phyloP scores from a whole-genome alignment of 2,888 invertebrate species.

The Orchesellides sinensis region DNA sequence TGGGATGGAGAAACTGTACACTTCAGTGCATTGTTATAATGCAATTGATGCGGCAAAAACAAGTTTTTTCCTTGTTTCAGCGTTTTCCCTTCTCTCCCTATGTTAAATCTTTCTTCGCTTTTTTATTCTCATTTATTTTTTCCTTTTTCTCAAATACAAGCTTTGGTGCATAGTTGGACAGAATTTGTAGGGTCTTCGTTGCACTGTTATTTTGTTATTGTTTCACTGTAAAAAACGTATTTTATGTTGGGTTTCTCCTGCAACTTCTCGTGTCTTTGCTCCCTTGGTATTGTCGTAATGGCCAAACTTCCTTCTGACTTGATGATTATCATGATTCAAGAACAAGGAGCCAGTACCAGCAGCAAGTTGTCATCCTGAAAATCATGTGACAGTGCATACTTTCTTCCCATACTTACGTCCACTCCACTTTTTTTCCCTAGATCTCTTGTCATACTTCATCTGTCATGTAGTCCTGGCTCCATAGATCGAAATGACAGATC shows the following conservation, averaged over 20 bases:
- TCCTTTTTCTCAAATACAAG: conserved; percentile 18
- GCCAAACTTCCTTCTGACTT: conserved; percentile 60
- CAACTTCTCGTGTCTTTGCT: conserved; percentile 47
- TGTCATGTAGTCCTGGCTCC: conserved; percentile 56
- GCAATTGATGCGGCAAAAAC: conserved; percentile 47
- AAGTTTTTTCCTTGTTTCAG: conserved; percentile 52
- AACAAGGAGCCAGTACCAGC: conserved; percentile 63
- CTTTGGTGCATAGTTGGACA: conserved; percentile 44
- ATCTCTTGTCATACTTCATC: conserved; percentile 39
- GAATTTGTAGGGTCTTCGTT: conserved; percentile 41
- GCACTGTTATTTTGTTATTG: conserved; percentile 30
- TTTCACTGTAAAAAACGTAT: conserved; percentile 36
- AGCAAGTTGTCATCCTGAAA: conserved; percentile 63
- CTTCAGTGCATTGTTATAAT: conserved; percentile 44
- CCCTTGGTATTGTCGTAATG: conserved; percentile 49
- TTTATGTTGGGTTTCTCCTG: conserved; percentile 28
- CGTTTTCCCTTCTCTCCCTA: conserved; percentile 18
- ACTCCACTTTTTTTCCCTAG: not conserved
- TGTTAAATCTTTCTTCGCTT: conserved; percentile 32
- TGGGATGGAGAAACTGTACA: conserved; percentile 51
- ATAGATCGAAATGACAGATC: conserved; percentile 24
- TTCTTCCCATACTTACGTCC: not conserved
- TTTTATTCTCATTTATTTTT: conserved; percentile 56
- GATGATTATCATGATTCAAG: conserved; percentile 66
- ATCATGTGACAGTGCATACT: conserved; percentile 46